Evolutionary conservation across 1,140 invertebrate species (phyloP).

Genomic region (Penaeus vannamei): DNA sequence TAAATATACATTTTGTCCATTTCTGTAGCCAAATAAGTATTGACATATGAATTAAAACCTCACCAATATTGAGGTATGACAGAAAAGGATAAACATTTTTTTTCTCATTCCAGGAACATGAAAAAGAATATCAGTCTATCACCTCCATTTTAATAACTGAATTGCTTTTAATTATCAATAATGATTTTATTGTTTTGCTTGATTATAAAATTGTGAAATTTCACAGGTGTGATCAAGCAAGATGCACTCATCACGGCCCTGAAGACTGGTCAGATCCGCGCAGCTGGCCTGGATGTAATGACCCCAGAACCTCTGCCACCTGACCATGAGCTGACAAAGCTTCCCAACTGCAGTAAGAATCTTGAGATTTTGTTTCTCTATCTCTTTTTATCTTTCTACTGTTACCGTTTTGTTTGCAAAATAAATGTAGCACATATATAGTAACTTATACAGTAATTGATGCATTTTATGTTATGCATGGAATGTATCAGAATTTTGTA

Average conservation of each 20-base stretch:
- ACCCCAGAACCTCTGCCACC: constrained; percentile 92
- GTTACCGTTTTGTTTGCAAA: neutral
- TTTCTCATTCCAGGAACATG: too few species aligned
- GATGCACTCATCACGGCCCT: constrained; percentile 78
- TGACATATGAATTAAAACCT: too few species aligned
- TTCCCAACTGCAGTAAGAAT: constrained; percentile 78
- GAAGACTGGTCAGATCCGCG: constrained; percentile 81
- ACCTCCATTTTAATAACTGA: neutral
- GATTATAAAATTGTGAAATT: neutral
- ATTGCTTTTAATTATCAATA: neutral
- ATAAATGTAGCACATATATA: too few species aligned
- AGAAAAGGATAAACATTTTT: too few species aligned
- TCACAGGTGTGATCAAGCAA: constrained; percentile 82
- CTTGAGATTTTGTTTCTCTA: neutral
- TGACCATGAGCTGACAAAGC: constrained; percentile 82
- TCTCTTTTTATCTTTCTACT: neutral
- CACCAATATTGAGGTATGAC: too few species aligned
- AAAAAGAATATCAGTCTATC: too few species aligned
- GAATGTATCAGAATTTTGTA: neutral
- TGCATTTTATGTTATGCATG: too few species aligned
- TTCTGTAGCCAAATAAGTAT: too few species aligned
- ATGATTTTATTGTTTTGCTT: neutral
- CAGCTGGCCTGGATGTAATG: constrained; percentile 94
- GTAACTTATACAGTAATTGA: too few species aligned
- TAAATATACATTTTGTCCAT: too few species aligned